Base-by-base conservation (phyloP, 2,113 vertebrate species). In the Platichthys flesus region DNA sequence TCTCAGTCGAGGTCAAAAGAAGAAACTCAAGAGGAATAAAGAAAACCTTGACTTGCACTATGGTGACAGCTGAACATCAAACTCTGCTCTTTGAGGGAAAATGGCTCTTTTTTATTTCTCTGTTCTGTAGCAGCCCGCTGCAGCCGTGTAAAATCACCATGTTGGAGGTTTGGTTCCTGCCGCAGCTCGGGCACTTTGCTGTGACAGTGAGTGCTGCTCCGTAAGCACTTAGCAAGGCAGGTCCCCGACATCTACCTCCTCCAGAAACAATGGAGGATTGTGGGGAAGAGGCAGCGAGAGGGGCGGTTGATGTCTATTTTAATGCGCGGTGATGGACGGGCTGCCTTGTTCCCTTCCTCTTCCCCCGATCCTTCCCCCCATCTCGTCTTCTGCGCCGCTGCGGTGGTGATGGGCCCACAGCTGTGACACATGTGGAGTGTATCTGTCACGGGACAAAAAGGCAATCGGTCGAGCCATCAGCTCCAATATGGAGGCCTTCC, bases 361-460 rank as follows among this genome's bases (percentile, higher is more conserved):
- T 23, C 37, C 60, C 60, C n/a, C 10, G 4, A 13, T 55, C 60
- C 24, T 24, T 63, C 42, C 67, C 28, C 74, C 74, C 31, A 67
- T 85, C 69, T 81, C 70, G 76, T 76, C 81, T 37, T 57, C 74
- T n/a, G 59, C 16, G 24, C 72, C 67, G 20, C 0, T 2, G 55
- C 18, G 1, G 67, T 13, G 75, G 83, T 88, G 88, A 85, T 64
- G 58, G 76, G 64, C 78, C 71, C 62, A 21, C 71, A 10, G 60
- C 78, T 74, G 87, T 84, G 86, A 85, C 81, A 88, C 88, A 52
- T 76, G 83, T 74, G 71, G 72, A 86, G 88, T 75, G 86, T 58
- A 88, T 88, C 82, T 90, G 86, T 89, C 85, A 88, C 80, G 5
- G 82, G 74, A 90, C 79, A 21, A 80, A 85, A 80, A 88, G 76